phyloP scores from a whole-genome alignment of 2,797 vertebrate genomes.

The Muscicapa comitata region DNA sequence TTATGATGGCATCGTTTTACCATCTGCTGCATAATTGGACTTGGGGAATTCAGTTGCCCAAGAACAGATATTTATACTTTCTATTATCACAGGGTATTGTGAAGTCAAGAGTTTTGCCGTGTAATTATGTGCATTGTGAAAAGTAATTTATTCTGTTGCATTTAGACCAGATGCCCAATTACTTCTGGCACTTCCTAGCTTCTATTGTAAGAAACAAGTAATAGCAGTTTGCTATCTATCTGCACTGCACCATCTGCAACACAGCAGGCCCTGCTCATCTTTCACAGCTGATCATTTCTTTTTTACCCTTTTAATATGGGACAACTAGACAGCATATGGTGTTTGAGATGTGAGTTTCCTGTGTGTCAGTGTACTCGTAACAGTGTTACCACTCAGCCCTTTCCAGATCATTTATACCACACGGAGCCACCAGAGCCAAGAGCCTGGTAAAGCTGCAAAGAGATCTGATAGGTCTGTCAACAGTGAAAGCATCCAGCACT shows the following conservation, averaged over 20 bases:
- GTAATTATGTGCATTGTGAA: conserved; percentile 15
- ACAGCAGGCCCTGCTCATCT: not conserved
- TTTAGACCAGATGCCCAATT: not conserved
- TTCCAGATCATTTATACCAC: not conserved
- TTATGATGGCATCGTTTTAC: not conserved
- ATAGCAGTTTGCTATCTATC: not conserved
- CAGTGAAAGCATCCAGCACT: not conserved
- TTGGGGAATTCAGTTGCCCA: not conserved
- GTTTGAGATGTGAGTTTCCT: not conserved
- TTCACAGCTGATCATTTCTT: not conserved
- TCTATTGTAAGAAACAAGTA: not conserved
- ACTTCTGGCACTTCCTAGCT: not conserved
- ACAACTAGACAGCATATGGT: not conserved
- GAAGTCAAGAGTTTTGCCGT: conserved; percentile 11
- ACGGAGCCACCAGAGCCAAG: not conserved
- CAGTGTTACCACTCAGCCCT: not conserved
- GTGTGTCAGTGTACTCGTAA: not conserved
- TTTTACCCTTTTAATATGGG: not conserved
- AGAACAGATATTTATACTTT: not conserved
- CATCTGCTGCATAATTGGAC: not conserved
- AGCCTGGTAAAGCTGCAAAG: not conserved
- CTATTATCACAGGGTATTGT: not conserved
- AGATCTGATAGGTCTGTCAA: not conserved
- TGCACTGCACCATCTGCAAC: not conserved
- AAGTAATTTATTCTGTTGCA: conserved; percentile 1